phyloP scores from a whole-genome alignment of 2,888 invertebrate species.

The Clitarchus hookeri region DNA sequence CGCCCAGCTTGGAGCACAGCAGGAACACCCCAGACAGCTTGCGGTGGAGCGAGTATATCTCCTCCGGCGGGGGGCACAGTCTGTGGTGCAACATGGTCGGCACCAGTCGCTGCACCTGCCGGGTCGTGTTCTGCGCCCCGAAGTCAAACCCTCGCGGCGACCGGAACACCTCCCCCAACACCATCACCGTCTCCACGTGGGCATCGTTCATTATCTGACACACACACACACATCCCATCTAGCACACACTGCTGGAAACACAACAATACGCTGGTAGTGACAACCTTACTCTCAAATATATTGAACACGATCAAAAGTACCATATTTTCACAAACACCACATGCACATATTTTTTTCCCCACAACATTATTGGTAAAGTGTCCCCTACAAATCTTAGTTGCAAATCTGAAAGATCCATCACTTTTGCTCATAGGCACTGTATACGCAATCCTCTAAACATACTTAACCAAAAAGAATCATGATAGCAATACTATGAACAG shows the following conservation, averaged over 20 bases:
- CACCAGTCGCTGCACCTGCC: conserved; percentile 80
- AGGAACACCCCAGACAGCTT: conserved; percentile 96
- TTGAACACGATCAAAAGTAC: no score
- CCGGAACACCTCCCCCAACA: conserved; percentile 93
- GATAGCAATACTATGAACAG: no score
- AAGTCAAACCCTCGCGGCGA: conserved; percentile 79
- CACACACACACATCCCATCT: conserved; percentile 3
- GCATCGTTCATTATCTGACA: conserved; percentile 86
- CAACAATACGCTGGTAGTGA: no score
- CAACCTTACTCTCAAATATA: no score
- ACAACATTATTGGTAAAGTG: no score
- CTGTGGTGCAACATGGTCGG: conserved; percentile 94
- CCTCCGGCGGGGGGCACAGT: conserved; percentile 96
- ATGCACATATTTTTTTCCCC: no score
- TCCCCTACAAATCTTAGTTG: no score
- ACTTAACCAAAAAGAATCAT: no score
- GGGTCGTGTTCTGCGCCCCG: conserved; percentile 79
- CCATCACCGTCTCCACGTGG: conserved; percentile 95
- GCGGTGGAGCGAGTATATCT: conserved; percentile 96
- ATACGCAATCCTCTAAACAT: no score
- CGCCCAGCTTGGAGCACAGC: conserved; percentile 83
- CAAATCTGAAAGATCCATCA: no score
- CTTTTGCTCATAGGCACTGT: no score
- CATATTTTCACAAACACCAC: no score
- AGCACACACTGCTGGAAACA: neutral